phyloP scores from a whole-genome alignment of 2,113 vertebrate species.

The Oncorhynchus mykiss region DNA sequence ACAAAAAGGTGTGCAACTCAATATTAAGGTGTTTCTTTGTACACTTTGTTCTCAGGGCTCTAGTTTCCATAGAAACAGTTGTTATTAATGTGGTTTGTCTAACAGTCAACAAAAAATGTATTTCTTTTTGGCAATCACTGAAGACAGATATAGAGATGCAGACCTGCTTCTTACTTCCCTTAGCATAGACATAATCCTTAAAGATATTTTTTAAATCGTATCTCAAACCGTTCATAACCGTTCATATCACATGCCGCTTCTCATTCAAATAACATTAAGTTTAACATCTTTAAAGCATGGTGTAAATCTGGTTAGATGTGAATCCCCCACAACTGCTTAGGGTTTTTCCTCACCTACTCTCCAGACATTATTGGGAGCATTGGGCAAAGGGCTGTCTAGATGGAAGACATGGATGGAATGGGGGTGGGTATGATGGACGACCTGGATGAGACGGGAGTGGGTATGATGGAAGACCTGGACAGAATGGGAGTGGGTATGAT shows the following conservation, averaged over 20 bases:
- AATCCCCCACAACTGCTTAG: conserved; percentile 51
- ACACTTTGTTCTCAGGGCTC: conserved; percentile 53
- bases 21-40: not conserved
- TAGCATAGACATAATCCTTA: conserved; percentile 46
- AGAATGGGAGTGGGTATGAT: no score
- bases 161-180: conserved; percentile 70
- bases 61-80: conserved; percentile 80
- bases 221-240: conserved; percentile 65
- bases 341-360: conserved; percentile 62
- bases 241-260: conserved; percentile 68
- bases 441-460: no score
- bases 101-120: conserved; percentile 56
- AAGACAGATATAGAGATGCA: conserved; percentile 65
- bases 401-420: conserved; percentile 61
- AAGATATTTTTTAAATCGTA: conserved; percentile 51
- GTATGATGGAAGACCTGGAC: no score
- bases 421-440: no score
- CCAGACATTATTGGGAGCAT: conserved; percentile 55
- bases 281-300: conserved; percentile 56
- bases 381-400: conserved; percentile 57
- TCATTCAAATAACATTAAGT: conserved; percentile 63
- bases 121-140: conserved; percentile 67
- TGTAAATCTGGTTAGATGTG: conserved; percentile 70
- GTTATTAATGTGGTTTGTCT: conserved; percentile 74
- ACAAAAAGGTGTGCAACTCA: no score